Evolutionary conservation across 2,113 vertebrate species (phyloP).

Genomic region (Ptyas mucosa): DNA sequence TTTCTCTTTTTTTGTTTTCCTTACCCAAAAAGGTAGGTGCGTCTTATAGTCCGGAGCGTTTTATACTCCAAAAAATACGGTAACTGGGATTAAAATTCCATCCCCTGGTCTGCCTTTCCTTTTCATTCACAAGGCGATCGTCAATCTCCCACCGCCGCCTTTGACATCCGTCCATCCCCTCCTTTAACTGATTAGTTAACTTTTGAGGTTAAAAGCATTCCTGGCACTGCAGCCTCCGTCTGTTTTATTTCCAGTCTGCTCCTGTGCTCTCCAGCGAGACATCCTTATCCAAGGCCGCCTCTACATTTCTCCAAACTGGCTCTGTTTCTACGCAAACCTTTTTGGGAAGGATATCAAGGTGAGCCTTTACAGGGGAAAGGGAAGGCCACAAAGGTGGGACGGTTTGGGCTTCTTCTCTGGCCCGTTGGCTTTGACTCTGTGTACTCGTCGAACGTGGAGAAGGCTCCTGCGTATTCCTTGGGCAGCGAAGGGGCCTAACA

Average conservation of each 20-base stretch:
- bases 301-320: conserved; percentile 95
- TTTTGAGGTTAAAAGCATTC: background rate
- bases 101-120: background rate
- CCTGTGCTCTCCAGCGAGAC: conserved; percentile 91
- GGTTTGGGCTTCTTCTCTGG: too few species aligned
- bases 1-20: too few species aligned
- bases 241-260: conserved; percentile 76
- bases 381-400: background rate
- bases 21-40: too few species aligned
- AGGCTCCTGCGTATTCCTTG: too few species aligned
- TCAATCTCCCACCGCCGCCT: background rate
- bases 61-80: too few species aligned
- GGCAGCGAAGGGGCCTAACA: too few species aligned
- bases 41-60: too few species aligned
- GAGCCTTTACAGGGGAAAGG: background rate
- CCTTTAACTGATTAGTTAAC: background rate
- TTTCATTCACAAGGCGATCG: background rate
- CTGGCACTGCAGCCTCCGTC: background rate
- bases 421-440: background rate
- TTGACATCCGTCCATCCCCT: too few species aligned
- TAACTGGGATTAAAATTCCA: background rate
- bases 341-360: conserved; percentile 98
- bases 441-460: too few species aligned
- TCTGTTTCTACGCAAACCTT: conserved; percentile 95
- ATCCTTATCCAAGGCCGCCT: conserved; percentile 93